These are phyloP conservation scores for Pseudachorutes palmiensis DNA, from an alignment of 1,140 invertebrate species.

Conservation along the genomic window DNA sequence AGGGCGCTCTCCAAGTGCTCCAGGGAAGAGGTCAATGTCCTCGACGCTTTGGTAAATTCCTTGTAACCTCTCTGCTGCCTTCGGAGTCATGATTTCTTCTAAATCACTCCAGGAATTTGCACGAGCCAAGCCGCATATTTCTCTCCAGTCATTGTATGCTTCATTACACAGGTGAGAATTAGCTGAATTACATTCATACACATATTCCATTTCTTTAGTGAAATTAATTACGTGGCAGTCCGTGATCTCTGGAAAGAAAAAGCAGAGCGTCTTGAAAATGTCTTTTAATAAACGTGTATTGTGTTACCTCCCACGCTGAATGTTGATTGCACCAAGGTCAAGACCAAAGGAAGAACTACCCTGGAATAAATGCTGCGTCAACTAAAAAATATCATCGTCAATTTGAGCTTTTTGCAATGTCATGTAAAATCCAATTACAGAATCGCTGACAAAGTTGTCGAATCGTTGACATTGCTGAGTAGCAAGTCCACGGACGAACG, in stretches of 20 bases:
- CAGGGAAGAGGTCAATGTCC: conserved; percentile 59
- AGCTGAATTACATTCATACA: too few species aligned
- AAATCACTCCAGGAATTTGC: conserved; percentile 51
- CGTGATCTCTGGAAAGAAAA: too few species aligned
- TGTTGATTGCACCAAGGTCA: conserved; percentile 61
- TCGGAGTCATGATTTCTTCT: conserved; percentile 48
- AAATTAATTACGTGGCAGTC: too few species aligned
- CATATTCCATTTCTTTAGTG: too few species aligned
- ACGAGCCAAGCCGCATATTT: conserved; percentile 52
- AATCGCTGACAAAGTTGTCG: conserved; percentile 49
- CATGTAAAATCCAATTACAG: too few species aligned
- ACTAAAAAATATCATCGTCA: conserved; percentile 41
- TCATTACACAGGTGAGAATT: too few species aligned
- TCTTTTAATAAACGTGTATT: background rate
- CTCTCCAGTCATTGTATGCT: conserved; percentile 58
- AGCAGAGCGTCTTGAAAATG: background rate
- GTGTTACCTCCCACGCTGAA: conserved; percentile 51
- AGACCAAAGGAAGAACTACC: conserved; percentile 49
- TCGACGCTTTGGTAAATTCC: conserved; percentile 48
- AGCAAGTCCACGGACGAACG: conserved; percentile 50
- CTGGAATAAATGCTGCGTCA: conserved; percentile 55
- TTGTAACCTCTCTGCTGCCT: conserved; percentile 44
- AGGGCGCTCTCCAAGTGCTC: conserved; percentile 50
- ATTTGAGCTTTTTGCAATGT: conserved; percentile 35
- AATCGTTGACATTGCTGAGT: conserved; percentile 48